Percentiles rank a stretch among this genome's conserved stretches.
These are phyloP conservation scores for Pipa parva DNA, from an alignment of 2,113 vertebrate species.

Conservation along the genomic window DNA sequence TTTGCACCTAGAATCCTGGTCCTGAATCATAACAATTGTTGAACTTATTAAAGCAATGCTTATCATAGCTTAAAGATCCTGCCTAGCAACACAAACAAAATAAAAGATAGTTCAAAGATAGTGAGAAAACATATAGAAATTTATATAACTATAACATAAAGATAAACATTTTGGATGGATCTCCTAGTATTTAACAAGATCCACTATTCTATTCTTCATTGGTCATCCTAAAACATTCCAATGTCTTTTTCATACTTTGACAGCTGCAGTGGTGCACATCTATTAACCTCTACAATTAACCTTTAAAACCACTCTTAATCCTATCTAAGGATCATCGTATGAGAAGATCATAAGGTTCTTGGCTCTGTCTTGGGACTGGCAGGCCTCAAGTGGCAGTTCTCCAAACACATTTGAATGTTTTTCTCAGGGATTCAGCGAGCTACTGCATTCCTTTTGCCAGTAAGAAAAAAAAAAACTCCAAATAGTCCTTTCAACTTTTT, in stretches of 20 bases:
- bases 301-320: constrained; percentile 4
- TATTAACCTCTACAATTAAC: neutral
- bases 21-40: no score
- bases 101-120: no score
- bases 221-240: neutral
- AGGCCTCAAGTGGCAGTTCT: neutral
- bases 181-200: neutral
- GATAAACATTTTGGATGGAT: neutral
- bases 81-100: no score
- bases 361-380: neutral
- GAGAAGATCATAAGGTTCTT: neutral
- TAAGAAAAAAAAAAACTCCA: no score
- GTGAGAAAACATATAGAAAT: no score
- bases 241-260: neutral
- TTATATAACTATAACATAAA: no score
- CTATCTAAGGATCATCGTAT: neutral
- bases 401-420: neutral
- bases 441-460: neutral
- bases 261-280: constrained; percentile 4
- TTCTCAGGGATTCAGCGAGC: neutral
- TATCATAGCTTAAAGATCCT: no score
- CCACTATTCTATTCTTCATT: neutral
- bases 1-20: no score
- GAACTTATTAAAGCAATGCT: no score
- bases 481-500: no score